These are phyloP conservation scores for Percopsis omiscomaycus DNA, from an alignment of 2,797 vertebrate species.

Conservation along the genomic window DNA sequence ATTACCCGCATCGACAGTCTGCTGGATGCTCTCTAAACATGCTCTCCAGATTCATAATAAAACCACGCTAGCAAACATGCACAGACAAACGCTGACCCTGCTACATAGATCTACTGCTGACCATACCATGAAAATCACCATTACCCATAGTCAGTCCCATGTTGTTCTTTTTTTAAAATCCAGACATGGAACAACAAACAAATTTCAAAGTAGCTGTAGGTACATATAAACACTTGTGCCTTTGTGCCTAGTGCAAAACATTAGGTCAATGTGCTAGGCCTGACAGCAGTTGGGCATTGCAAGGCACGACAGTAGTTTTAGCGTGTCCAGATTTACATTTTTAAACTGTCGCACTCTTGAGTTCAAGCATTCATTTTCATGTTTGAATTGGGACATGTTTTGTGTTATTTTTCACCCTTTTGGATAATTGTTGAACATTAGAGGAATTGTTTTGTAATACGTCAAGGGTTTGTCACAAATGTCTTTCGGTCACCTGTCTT, in stretches of 20 bases:
- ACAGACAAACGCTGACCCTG: not conserved
- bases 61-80: not conserved
- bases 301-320: slow-evolving; percentile 14
- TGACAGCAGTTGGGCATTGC: slow-evolving; percentile 33
- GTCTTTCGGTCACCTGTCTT: slow-evolving; percentile 55
- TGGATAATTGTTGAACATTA: slow-evolving; percentile 33
- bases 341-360: slow-evolving; percentile 21
- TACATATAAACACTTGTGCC: slow-evolving; percentile 60
- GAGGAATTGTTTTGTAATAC: slow-evolving; percentile 15
- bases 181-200: slow-evolving; percentile 44
- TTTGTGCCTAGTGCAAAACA: slow-evolving; percentile 60
- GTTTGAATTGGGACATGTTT: slow-evolving; percentile 35
- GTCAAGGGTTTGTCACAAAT: slow-evolving; percentile 14
- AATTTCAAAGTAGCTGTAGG: slow-evolving; percentile 42
- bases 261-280: slow-evolving; percentile 41
- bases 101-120: slow-evolving; percentile 24
- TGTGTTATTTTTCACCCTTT: slow-evolving; percentile 3
- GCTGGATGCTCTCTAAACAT: slow-evolving; percentile 87
- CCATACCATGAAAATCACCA: slow-evolving; percentile 30
- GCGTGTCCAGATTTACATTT: slow-evolving; percentile 25
- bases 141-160: slow-evolving; percentile 24
- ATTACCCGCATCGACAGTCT: slow-evolving; percentile 93
- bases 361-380: slow-evolving; percentile 32
- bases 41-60: slow-evolving; percentile 5
- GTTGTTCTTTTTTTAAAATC: slow-evolving; percentile 10